phyloP scores from a whole-genome alignment of 2,113 vertebrate genomes.

The Oceanodroma tethys region DNA sequence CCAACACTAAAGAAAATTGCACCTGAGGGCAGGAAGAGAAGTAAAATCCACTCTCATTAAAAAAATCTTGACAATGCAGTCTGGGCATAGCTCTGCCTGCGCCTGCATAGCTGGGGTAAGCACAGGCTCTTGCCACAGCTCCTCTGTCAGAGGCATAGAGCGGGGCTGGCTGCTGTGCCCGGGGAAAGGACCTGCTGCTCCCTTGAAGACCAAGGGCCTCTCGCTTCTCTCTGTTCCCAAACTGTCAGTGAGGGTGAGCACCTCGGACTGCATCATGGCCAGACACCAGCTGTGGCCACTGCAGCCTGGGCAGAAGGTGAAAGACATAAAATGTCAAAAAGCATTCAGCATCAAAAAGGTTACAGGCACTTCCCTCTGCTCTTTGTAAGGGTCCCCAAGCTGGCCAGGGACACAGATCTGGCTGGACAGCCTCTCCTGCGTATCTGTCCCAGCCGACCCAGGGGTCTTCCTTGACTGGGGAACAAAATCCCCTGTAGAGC shows the following conservation, averaged over 20 bases:
- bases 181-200: neutral
- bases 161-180: neutral
- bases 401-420: neutral
- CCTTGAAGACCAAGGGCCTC: neutral
- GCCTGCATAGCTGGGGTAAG: rapidly evolving
- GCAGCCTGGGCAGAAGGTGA: neutral
- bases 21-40: neutral
- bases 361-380: neutral
- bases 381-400: neutral
- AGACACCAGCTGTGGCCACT: neutral
- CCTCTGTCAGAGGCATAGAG: rapidly evolving
- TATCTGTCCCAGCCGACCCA: no score
- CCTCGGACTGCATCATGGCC: neutral
- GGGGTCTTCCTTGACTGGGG: neutral
- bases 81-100: neutral
- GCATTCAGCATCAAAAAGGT: neutral
- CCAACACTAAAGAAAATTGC: neutral
- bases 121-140: neutral
- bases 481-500: neutral
- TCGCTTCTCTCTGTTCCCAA: neutral
- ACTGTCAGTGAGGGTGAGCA: neutral
- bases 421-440: neutral
- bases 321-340: neutral
- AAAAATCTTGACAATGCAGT: rapidly evolving
- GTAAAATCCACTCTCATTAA: neutral